Percentiles rank a stretch among this genome's conserved stretches.
Evolutionary conservation across 2,113 vertebrate species (phyloP).

Genomic region (Pelodiscus sinensis): DNA sequence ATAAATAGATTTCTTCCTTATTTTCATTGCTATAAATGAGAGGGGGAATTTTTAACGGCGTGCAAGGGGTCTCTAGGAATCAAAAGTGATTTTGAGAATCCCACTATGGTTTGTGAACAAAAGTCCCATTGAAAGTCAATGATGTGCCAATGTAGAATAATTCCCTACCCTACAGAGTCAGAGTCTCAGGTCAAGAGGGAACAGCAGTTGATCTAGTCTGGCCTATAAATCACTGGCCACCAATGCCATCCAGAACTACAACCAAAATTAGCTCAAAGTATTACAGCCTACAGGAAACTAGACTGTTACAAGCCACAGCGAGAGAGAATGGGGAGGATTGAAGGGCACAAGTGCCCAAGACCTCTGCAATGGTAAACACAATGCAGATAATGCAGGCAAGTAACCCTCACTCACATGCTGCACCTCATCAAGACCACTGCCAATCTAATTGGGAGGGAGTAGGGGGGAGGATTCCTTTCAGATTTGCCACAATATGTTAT

Average conservation of each 20-base stretch:
- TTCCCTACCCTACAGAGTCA: not conserved
- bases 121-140: not conserved
- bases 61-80: not conserved
- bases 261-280: not conserved
- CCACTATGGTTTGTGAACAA: not conserved
- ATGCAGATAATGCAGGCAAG: too few relatives aligned
- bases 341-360: too few relatives aligned
- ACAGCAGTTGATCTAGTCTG: not conserved
- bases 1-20: conserved; percentile 2
- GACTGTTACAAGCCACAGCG: not conserved
- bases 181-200: not conserved
- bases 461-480: too few relatives aligned
- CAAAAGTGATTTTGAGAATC: not conserved
- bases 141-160: not conserved
- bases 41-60: not conserved
- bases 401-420: too few relatives aligned
- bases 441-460: too few relatives aligned
- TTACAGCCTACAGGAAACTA: not conserved
- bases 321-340: not conserved
- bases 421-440: too few relatives aligned
- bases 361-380: too few relatives aligned
- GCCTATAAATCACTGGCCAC: not conserved
- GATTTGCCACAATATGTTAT: too few relatives aligned
- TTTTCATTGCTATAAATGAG: not conserved
- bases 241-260: not conserved